A percentile compares a stretch with the other conserved stretches of the same genome.
These are phyloP conservation scores for Cichlasoma orientale DNA, from an alignment of 2,797 vertebrate genomes.

Conservation along the genomic window DNA sequence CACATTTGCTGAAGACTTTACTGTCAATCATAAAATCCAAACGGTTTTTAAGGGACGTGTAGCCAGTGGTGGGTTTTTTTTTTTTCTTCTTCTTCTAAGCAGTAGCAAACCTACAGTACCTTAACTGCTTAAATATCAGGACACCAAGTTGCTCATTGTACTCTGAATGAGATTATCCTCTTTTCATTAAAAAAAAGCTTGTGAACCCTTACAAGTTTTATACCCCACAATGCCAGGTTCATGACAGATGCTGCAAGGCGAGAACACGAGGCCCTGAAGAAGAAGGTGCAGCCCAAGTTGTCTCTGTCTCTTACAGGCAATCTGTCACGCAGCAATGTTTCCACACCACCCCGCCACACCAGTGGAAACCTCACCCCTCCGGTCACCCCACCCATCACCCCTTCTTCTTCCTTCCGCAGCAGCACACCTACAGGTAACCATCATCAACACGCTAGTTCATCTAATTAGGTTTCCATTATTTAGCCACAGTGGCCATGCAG, in stretches of 20 bases:
- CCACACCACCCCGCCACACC: conserved; percentile 92
- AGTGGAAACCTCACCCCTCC: conserved; percentile 98
- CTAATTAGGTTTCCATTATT: not conserved
- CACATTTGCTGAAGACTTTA: conserved; percentile 73
- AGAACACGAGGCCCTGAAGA: conserved; percentile 93
- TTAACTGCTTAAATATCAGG: not conserved
- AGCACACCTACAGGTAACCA: conserved; percentile 90
- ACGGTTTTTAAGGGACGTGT: conserved; percentile 26
- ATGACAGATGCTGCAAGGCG: conserved; percentile 96
- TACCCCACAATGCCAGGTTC: conserved; percentile 82
- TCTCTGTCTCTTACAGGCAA: conserved; percentile 89
- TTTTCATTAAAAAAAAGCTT: not conserved
- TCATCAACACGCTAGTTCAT: not conserved
- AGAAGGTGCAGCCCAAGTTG: conserved; percentile 94
- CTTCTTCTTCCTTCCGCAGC: conserved; percentile 96
- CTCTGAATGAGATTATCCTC: not conserved
- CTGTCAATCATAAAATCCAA: conserved; percentile 58
- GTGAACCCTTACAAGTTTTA: not conserved
- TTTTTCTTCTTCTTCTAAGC: conserved; percentile 5
- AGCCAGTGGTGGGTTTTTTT: conserved; percentile 19
- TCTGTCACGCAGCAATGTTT: conserved; percentile 89
- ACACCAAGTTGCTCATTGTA: not conserved
- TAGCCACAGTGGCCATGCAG: not conserved
- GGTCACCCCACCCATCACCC: conserved; percentile 97
- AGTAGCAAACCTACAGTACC: conserved; percentile 27